These are phyloP conservation scores for Timema podura DNA, from an alignment of 2,888 invertebrate species.

Conservation along the genomic window DNA sequence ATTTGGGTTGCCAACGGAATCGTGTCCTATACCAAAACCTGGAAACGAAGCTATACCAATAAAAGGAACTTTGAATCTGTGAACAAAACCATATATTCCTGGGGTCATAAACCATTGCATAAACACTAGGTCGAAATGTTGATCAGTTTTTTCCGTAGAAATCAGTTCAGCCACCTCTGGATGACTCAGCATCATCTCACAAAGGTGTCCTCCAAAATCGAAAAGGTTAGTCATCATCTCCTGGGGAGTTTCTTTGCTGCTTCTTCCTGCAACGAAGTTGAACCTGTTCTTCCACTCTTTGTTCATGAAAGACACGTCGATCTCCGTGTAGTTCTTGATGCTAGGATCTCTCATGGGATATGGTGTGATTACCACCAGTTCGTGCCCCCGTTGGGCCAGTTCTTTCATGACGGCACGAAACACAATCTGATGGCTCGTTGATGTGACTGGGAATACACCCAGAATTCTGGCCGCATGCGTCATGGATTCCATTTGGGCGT, in stretches of 20 bases:
- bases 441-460: slow-evolving; percentile 45
- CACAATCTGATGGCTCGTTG: slow-evolving; percentile 49
- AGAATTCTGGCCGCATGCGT: slow-evolving; percentile 46
- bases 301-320: slow-evolving; percentile 20
- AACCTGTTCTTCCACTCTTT: slow-evolving; percentile 10
- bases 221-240: neutral
- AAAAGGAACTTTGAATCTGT: slow-evolving; percentile 52
- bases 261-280: slow-evolving; percentile 9
- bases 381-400: slow-evolving; percentile 47
- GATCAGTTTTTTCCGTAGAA: slow-evolving; percentile 27
- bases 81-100: slow-evolving; percentile 49
- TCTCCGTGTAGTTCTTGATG: slow-evolving; percentile 23
- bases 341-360: slow-evolving; percentile 38
- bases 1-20: slow-evolving; percentile 39
- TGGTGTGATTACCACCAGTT: slow-evolving; percentile 48
- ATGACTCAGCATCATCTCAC: slow-evolving; percentile 14
- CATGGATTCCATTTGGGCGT: too few relatives aligned
- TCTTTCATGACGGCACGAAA: slow-evolving; percentile 46
- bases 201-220: slow-evolving; percentile 14
- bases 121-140: slow-evolving; percentile 52
- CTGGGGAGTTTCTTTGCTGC: neutral
- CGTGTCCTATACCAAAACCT: slow-evolving; percentile 36
- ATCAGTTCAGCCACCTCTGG: slow-evolving; percentile 13
- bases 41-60: slow-evolving; percentile 45
- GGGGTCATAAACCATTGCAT: slow-evolving; percentile 51